Conservation (phyloP, 2,797 vertebrate species). For the Pristis pectinata region DNA sequence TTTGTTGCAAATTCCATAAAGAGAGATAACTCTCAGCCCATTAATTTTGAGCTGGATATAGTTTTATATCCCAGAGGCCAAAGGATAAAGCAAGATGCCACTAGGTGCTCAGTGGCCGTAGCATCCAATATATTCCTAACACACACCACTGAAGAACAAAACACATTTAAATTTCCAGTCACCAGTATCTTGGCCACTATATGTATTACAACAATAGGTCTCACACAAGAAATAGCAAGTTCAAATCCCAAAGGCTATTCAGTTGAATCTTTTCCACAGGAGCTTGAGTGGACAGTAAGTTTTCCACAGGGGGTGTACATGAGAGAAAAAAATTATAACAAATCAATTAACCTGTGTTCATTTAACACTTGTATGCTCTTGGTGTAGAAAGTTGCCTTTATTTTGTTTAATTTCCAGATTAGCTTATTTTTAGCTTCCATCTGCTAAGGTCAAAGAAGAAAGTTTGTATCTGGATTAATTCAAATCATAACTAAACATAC, state of each 20-base stretch:
- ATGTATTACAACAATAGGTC: background rate
- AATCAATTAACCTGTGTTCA: background rate
- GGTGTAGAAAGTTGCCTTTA: background rate
- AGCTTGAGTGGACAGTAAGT: background rate
- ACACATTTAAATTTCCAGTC: background rate
- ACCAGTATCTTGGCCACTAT: background rate
- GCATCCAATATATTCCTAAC: background rate
- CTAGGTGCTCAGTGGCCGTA: background rate
- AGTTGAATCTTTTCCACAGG: too few species aligned
- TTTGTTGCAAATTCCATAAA: background rate
- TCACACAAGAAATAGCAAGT: background rate
- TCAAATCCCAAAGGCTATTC: background rate
- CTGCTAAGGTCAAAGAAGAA: background rate
- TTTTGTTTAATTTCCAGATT: background rate
- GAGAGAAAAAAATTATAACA: background rate
- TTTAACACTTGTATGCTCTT: background rate
- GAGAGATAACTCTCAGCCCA: background rate
- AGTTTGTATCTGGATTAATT: background rate
- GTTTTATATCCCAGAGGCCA: background rate
- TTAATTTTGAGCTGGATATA: background rate
- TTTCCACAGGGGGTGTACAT: background rate
- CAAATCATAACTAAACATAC: background rate
- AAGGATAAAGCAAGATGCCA: background rate
- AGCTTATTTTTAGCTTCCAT: background rate
- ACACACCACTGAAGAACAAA: background rate